Conservation (phyloP, 2,797 vertebrate species). For the Cynopterus sphinx region DNA sequence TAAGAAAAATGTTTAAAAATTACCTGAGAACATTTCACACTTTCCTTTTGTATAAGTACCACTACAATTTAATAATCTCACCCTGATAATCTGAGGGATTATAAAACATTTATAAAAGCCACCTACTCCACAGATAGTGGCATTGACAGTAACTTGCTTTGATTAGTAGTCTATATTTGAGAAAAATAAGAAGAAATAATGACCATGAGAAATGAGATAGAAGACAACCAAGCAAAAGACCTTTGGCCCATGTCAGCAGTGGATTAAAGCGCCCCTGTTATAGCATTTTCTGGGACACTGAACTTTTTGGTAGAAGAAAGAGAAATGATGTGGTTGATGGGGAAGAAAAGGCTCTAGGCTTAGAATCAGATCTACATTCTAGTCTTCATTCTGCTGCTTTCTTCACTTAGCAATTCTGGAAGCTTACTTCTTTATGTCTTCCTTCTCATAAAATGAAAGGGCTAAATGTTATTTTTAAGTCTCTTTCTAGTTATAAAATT, state of each 20-base stretch:
- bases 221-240: background rate
- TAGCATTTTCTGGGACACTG: background rate
- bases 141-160: background rate
- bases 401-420: background rate
- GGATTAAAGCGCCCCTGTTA: background rate
- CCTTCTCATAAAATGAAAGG: background rate
- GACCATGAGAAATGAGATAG: background rate
- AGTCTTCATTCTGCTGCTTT: background rate
- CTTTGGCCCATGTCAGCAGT: background rate
- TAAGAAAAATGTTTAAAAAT: background rate
- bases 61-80: background rate
- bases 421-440: background rate
- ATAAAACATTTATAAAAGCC: background rate
- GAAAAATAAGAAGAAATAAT: conserved; percentile 25
- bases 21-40: background rate
- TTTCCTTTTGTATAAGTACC: background rate
- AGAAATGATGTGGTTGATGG: background rate
- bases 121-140: background rate
- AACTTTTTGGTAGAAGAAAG: background rate
- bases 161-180: background rate
- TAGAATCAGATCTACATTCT: background rate
- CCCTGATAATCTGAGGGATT: background rate
- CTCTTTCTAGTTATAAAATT: background rate
- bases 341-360: background rate
- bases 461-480: background rate